phyloP scores from a whole-genome alignment of 2,888 invertebrate genomes.

The Dryobotodes eremita region DNA sequence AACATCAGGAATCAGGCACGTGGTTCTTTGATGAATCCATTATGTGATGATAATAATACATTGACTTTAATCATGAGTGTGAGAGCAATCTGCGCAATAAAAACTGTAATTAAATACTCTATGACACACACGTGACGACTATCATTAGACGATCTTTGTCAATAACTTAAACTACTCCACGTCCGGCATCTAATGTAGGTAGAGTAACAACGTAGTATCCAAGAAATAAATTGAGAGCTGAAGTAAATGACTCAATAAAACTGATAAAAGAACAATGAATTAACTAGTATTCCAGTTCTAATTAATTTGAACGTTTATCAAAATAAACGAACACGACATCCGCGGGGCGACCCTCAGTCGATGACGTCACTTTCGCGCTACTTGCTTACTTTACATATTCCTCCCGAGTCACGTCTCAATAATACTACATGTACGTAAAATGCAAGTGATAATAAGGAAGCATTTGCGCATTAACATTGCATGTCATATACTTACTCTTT shows the following conservation, averaged over 20 bases:
- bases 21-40: constrained; percentile 27
- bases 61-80: constrained; percentile 48
- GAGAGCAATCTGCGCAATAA: constrained; percentile 59
- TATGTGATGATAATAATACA: constrained; percentile 56
- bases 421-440: constrained; percentile 64
- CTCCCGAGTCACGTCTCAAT: constrained; percentile 64
- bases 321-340: constrained; percentile 40
- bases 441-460: constrained; percentile 71
- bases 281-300: constrained; percentile 49
- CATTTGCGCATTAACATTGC: constrained; percentile 74
- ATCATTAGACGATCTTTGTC: constrained; percentile 24
- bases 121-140: constrained; percentile 28
- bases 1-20: constrained; percentile 41
- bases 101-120: constrained; percentile 53
- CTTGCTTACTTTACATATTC: constrained; percentile 46
- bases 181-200: constrained; percentile 8
- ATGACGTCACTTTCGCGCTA: constrained; percentile 57
- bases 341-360: constrained; percentile 30
- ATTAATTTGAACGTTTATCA: constrained; percentile 51
- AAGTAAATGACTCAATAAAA: constrained; percentile 54
- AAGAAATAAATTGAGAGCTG: constrained; percentile 37
- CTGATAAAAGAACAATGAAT: constrained; percentile 56
- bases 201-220: constrained; percentile 18
- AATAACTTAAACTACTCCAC: constrained; percentile 30
- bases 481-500: constrained; percentile 92